These are phyloP conservation scores for Potamarius usumacintae DNA, from an alignment of 2,113 vertebrate genomes.

Conservation along the genomic window DNA sequence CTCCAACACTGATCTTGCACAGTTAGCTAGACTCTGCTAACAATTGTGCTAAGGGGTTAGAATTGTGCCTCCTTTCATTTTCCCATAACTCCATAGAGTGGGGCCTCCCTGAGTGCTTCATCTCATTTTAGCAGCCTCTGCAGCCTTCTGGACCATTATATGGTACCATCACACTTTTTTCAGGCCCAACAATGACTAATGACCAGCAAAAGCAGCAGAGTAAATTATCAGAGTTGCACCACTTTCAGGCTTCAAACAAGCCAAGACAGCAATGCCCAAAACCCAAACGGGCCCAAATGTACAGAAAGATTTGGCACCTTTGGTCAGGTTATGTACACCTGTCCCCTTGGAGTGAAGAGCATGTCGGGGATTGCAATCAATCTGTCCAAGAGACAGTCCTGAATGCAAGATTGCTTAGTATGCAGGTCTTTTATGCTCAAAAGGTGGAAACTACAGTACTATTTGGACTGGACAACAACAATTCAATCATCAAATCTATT, in stretches of 20 bases:
- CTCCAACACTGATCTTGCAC: not conserved
- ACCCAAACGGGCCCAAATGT: not conserved
- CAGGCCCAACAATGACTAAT: not conserved
- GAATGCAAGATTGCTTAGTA: not conserved
- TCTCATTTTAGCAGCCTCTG: not conserved
- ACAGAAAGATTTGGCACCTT: not conserved
- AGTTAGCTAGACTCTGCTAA: not conserved
- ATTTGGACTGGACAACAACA: not conserved
- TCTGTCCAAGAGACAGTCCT: not conserved
- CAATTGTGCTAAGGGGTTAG: too few species aligned
- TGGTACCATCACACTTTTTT: not conserved
- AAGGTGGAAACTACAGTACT: not conserved
- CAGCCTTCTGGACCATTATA: not conserved
- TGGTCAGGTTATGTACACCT: not conserved
- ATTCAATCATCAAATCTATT: not conserved
- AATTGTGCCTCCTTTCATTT: not conserved
- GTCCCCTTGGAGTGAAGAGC: not conserved
- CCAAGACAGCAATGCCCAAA: not conserved
- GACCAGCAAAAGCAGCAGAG: not conserved
- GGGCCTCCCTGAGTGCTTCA: not conserved
- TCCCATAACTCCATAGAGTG: not conserved
- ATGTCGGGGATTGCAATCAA: not conserved
- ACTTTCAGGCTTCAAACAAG: too few species aligned
- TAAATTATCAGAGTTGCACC: not conserved
- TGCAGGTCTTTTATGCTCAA: not conserved